phyloP scores from a whole-genome alignment of 2,888 invertebrate species.

The Clusia tigrina region DNA sequence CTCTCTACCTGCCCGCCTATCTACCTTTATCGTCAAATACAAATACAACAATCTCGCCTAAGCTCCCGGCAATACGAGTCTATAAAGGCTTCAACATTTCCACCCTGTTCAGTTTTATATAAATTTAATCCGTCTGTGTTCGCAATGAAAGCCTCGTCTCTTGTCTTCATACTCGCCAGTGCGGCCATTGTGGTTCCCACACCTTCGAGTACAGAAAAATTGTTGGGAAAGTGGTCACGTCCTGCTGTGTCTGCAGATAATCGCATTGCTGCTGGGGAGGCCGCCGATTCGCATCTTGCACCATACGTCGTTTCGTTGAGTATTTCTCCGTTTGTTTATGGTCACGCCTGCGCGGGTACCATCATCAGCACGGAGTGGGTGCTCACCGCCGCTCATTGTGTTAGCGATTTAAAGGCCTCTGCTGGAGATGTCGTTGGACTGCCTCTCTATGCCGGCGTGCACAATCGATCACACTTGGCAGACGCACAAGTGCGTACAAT shows the following conservation, averaged over 20 bases:
- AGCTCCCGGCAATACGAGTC: not conserved
- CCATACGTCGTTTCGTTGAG: slow-evolving; percentile 52
- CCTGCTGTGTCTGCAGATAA: slow-evolving; percentile 24
- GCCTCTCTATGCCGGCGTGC: slow-evolving; percentile 50
- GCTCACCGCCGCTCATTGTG: slow-evolving; percentile 62
- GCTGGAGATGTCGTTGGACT: slow-evolving; percentile 43
- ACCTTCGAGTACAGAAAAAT: slow-evolving; percentile 24
- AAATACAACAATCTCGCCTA: too few relatives aligned
- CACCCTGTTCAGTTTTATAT: not conserved
- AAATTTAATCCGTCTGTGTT: slow-evolving; percentile 8
- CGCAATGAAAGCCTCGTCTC: slow-evolving; percentile 27
- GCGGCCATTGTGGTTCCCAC: slow-evolving; percentile 33
- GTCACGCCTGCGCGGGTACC: slow-evolving; percentile 64
- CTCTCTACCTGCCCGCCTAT: too few relatives aligned
- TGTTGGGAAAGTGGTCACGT: slow-evolving; percentile 25
- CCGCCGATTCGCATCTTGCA: slow-evolving; percentile 46
- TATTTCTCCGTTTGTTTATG: slow-evolving; percentile 40
- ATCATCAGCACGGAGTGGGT: slow-evolving; percentile 62
- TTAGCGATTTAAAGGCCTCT: slow-evolving; percentile 32
- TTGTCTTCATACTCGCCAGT: slow-evolving; percentile 29
- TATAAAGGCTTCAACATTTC: not conserved
- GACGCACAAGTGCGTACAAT: slow-evolving; percentile 54
- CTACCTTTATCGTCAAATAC: too few relatives aligned
- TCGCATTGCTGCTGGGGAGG: slow-evolving; percentile 49
- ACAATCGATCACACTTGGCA: slow-evolving; percentile 41